These are phyloP conservation scores for Drosophila paranaensis DNA, from an alignment of 2,888 invertebrate species.

Conservation along the genomic window DNA sequence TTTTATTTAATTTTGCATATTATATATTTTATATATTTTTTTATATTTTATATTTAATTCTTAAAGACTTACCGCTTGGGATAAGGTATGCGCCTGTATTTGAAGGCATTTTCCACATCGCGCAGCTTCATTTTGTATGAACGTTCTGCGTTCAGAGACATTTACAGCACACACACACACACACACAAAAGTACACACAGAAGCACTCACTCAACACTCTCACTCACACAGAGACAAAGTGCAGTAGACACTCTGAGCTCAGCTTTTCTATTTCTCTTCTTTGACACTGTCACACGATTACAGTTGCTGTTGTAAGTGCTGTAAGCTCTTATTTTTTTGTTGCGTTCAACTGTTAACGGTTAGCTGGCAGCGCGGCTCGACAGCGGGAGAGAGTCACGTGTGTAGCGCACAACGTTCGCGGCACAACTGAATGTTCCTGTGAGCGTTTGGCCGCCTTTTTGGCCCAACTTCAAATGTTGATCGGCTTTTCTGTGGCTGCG, in stretches of 20 bases:
- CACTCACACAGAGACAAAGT: constrained; percentile 24
- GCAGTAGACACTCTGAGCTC: constrained; percentile 8
- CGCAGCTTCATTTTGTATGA: constrained; percentile 83
- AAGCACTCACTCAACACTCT: constrained; percentile 17
- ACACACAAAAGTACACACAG: constrained; percentile 19
- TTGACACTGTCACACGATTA: constrained; percentile 32
- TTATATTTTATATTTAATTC: background rate
- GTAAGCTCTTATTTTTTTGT: constrained; percentile 12
- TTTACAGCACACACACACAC: constrained; percentile 21
- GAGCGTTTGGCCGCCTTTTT: constrained; percentile 80
- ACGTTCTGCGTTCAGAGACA: constrained; percentile 73
- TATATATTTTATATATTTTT: background rate
- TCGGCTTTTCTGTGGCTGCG: constrained; percentile 24
- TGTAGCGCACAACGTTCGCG: constrained; percentile 83
- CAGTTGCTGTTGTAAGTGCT: constrained; percentile 34
- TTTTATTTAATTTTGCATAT: background rate
- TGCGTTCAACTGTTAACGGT: constrained; percentile 24
- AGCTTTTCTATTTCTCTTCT: constrained; percentile 40
- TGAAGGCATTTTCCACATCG: constrained; percentile 84
- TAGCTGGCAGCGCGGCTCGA: constrained; percentile 10
- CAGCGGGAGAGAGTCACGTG: constrained; percentile 70
- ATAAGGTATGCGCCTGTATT: constrained; percentile 84
- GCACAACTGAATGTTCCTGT: constrained; percentile 83
- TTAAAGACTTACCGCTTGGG: constrained; percentile 83
- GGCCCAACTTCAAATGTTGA: constrained; percentile 65